A percentile compares a stretch with the other conserved stretches of the same genome.
Evolutionary conservation across 2,888 invertebrate genomes (phyloP).

Genomic region (Acronicta alni): DNA sequence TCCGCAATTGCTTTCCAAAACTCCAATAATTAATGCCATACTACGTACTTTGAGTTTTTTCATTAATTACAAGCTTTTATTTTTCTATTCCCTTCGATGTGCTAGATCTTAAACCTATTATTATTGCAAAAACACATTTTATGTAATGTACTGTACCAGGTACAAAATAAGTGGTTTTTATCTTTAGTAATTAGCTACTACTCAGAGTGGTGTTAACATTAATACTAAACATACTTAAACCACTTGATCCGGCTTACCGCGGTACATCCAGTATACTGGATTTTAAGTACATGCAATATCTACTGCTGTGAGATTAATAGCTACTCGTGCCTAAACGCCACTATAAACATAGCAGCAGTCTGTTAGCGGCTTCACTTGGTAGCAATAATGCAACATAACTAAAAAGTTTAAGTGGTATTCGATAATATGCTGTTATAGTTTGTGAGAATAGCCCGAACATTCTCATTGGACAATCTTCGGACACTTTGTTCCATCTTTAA

Average conservation of each 20-base stretch:
- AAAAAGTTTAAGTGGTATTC: constrained; percentile 1
- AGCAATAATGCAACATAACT: constrained; percentile 4
- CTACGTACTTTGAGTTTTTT: no score
- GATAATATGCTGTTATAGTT: constrained; percentile 1
- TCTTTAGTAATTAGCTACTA: constrained; percentile 33
- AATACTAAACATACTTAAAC: constrained; percentile 6
- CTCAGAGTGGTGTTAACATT: constrained; percentile 20
- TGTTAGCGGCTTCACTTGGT: not conserved
- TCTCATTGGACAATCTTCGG: not conserved
- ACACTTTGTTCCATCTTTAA: constrained; percentile 10
- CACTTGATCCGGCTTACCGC: constrained; percentile 25
- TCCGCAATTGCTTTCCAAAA: not conserved
- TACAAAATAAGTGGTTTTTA: constrained; percentile 32
- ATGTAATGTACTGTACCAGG: constrained; percentile 28
- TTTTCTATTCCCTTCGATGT: constrained; percentile 9
- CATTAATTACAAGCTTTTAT: not conserved
- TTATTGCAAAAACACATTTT: constrained; percentile 4
- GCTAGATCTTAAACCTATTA: not conserved
- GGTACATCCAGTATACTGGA: constrained; percentile 16
- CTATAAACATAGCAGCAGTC: constrained; percentile 1
- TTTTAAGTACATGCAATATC: constrained; percentile 18
- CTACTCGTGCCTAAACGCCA: constrained; percentile 3
- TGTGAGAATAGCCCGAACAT: constrained; percentile 6
- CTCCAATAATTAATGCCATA: no score
- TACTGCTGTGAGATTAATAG: constrained; percentile 28